These are phyloP conservation scores for Hydrochoerus hydrochaeris DNA, from an alignment of 2,113 vertebrate species.

Conservation along the genomic window DNA sequence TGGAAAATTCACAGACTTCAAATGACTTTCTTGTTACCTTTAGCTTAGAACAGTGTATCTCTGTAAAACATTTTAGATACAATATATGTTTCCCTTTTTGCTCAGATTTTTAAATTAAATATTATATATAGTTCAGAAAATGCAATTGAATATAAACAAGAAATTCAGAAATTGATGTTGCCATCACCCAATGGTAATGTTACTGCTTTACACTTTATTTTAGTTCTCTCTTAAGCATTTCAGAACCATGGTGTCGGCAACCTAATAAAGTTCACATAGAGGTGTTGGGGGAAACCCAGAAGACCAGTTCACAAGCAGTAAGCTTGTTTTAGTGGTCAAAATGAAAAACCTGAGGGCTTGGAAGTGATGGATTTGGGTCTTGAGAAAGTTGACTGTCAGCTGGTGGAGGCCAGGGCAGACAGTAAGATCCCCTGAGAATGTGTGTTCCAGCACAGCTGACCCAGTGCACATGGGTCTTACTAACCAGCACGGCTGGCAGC, in stretches of 20 bases:
- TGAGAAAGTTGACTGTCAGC: rapidly evolving
- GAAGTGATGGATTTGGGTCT: rapidly evolving
- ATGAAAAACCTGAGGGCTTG: not conserved
- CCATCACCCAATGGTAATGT: rapidly evolving
- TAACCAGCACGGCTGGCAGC: not conserved
- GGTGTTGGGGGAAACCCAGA: not conserved
- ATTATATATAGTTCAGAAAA: not conserved
- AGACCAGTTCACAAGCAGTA: not conserved
- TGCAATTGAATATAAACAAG: not conserved
- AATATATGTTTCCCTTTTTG: not conserved
- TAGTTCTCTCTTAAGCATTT: not conserved
- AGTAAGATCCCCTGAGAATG: not conserved
- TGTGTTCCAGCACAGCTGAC: not conserved
- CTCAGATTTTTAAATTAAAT: not conserved
- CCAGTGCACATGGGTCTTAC: rapidly evolving
- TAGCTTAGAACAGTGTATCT: not conserved
- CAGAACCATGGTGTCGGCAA: not conserved
- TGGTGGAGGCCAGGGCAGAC: not conserved
- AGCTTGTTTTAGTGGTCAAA: not conserved
- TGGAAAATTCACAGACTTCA: not conserved
- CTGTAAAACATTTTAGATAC: not conserved
- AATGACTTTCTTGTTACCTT: not conserved
- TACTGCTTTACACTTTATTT: not conserved
- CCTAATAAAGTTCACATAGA: not conserved
- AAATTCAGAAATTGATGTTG: not conserved